Percentiles rank a stretch among this genome's conserved stretches.
Evolutionary conservation across 2,888 invertebrate genomes (phyloP).

Genomic region (Sclerodermus sp.): DNA sequence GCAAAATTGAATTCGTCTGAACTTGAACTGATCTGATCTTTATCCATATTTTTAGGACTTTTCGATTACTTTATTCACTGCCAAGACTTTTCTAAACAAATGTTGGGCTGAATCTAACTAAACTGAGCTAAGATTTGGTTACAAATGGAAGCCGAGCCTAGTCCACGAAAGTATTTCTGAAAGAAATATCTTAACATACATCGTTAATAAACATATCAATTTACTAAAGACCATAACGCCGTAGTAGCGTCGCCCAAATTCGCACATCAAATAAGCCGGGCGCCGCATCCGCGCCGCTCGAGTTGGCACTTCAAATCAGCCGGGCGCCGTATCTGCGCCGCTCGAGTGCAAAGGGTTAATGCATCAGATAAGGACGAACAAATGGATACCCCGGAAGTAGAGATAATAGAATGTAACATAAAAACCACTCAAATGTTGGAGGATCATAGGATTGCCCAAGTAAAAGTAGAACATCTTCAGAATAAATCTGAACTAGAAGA

Average conservation of each 20-base stretch:
- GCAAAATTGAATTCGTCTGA: conserved; percentile 15
- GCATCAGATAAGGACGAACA: too few relatives aligned
- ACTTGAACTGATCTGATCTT: conserved; percentile 18
- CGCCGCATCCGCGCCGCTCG: conserved; percentile 7
- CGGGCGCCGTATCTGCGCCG: conserved; percentile 13
- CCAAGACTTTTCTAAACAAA: conserved; percentile 15
- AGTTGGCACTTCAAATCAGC: conserved; percentile 6
- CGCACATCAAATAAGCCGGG: too few relatives aligned
- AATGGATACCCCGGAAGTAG: too few relatives aligned
- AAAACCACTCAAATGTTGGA: too few relatives aligned
- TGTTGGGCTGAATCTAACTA: too few relatives aligned
- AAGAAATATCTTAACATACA: conserved; percentile 13
- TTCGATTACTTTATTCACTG: conserved; percentile 8
- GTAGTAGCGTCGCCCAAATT: background rate
- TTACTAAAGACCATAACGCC: conserved; percentile 9
- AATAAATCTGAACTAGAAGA: too few relatives aligned
- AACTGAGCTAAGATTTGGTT: too few relatives aligned
- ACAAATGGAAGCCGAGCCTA: conserved; percentile 10
- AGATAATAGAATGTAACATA: too few relatives aligned
- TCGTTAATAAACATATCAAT: conserved; percentile 14
- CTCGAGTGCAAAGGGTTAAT: conserved; percentile 6
- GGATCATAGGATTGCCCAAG: too few relatives aligned
- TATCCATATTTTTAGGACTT: conserved; percentile 15
- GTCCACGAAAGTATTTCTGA: conserved; percentile 16
- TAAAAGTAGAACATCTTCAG: too few relatives aligned